Evolutionary conservation across 2,888 invertebrate species (phyloP).

Genomic region (Eudasyphora cyanicolor): DNA sequence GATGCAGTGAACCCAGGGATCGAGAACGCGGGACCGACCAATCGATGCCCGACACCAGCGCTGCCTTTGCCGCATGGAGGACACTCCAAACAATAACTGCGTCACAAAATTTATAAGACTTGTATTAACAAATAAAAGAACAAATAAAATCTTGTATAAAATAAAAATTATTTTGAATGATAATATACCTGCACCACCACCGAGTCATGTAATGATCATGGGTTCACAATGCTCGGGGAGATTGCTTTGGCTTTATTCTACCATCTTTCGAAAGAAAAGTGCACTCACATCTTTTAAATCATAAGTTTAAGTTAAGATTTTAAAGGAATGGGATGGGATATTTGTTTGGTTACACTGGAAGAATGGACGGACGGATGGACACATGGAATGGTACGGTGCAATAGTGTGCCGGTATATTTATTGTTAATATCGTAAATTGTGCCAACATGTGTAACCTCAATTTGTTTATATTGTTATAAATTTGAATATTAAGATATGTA

Average conservation of each 20-base stretch:
- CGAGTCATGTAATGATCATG: too few relatives aligned
- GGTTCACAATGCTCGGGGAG: too few relatives aligned
- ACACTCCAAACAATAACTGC: slow-evolving; percentile 44
- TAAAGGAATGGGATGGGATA: not conserved
- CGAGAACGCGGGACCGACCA: too few relatives aligned
- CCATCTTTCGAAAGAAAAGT: not conserved
- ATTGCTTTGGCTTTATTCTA: too few relatives aligned
- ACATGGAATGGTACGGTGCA: not conserved
- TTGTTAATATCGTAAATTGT: slow-evolving; percentile 77
- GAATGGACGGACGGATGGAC: not conserved
- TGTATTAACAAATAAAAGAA: slow-evolving; percentile 59
- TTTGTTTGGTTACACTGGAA: not conserved
- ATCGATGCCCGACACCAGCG: slow-evolving; percentile 26
- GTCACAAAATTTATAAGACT: slow-evolving; percentile 50
- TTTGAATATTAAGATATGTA: slow-evolving; percentile 64
- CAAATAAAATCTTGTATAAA: slow-evolving; percentile 57
- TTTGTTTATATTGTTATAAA: slow-evolving; percentile 74
- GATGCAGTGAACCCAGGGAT: too few relatives aligned
- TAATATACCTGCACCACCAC: slow-evolving; percentile 53
- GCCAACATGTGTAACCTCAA: slow-evolving; percentile 75
- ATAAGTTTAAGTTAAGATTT: slow-evolving; percentile 39
- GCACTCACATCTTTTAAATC: slow-evolving; percentile 38
- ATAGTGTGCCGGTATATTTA: slow-evolving; percentile 70
- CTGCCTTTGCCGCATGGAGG: slow-evolving; percentile 16
- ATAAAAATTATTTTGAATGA: slow-evolving; percentile 62